These are phyloP conservation scores for Bradypus variegatus DNA, from an alignment of 2,797 vertebrate species.

Conservation along the genomic window DNA sequence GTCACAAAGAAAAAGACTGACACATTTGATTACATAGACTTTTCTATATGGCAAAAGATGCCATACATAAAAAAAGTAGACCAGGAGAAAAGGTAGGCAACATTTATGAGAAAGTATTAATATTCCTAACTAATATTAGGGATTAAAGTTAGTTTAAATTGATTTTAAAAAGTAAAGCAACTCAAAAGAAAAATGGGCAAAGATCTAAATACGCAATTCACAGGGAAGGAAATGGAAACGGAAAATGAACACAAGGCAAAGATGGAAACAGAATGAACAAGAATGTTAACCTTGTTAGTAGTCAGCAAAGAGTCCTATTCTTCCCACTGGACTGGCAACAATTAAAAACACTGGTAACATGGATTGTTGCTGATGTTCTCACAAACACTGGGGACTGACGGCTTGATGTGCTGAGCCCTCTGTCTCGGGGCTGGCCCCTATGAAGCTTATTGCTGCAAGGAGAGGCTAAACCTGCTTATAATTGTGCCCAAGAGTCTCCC, in stretches of 20 bases:
- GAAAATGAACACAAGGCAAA: background rate
- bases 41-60: conserved; percentile 7
- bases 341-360: background rate
- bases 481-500: no score
- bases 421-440: no score
- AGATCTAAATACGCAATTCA: background rate
- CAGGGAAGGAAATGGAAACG: background rate
- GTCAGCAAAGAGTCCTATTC: background rate
- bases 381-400: no score
- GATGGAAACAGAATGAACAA: no score
- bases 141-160: background rate
- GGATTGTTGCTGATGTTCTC: no score
- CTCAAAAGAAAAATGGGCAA: background rate
- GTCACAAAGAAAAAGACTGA: background rate
- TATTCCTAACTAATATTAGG: background rate
- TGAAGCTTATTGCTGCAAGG: no score
- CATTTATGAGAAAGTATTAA: background rate
- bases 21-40: background rate
- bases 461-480: no score
- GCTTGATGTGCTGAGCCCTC: no score
- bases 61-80: background rate
- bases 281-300: background rate
- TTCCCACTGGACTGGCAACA: background rate
- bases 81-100: background rate
- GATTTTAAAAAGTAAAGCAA: background rate